Conservation (phyloP, 1,140 invertebrate species). For the Zaprionus davidi region DNA sequence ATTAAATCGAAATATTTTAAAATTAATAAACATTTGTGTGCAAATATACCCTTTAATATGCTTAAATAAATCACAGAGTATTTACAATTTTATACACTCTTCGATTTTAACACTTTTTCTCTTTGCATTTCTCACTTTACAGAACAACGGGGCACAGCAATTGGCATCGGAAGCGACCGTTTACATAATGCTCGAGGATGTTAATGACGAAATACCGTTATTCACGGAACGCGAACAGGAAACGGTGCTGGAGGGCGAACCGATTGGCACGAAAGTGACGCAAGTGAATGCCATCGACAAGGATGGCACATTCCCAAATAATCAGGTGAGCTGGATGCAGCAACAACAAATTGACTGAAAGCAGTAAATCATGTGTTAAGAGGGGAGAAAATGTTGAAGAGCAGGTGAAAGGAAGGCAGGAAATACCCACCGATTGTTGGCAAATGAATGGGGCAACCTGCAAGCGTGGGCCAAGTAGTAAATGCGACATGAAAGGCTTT, state of each 20-base stretch:
- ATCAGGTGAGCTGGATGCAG: slow-evolving; percentile 88
- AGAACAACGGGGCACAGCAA: slow-evolving; percentile 98
- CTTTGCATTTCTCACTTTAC: slow-evolving; percentile 46
- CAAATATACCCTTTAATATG: background rate
- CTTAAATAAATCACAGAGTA: background rate
- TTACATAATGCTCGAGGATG: slow-evolving; percentile 96
- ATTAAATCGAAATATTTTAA: background rate
- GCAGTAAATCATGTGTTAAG: slow-evolving; percentile 3
- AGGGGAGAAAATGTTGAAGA: background rate
- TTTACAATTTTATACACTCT: background rate
- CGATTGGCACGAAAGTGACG: slow-evolving; percentile 96
- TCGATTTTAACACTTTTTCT: slow-evolving; percentile 21
- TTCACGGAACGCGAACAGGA: slow-evolving; percentile 97
- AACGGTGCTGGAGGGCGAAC: slow-evolving; percentile 96
- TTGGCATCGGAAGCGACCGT: slow-evolving; percentile 97
- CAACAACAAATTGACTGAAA: slow-evolving; percentile 29
- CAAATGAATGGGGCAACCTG: slow-evolving; percentile 50
- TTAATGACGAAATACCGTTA: slow-evolving; percentile 98
- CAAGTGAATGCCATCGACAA: slow-evolving; percentile 98
- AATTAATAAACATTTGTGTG: background rate
- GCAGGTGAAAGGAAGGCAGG: slow-evolving; percentile 21
- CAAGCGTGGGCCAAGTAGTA: slow-evolving; percentile 16
- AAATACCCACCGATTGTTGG: slow-evolving; percentile 65
- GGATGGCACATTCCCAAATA: slow-evolving; percentile 97
- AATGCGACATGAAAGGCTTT: slow-evolving; percentile 18